Conservation (phyloP, 2,888 invertebrate genomes). For the Lasioglossum malachurum region DNA sequence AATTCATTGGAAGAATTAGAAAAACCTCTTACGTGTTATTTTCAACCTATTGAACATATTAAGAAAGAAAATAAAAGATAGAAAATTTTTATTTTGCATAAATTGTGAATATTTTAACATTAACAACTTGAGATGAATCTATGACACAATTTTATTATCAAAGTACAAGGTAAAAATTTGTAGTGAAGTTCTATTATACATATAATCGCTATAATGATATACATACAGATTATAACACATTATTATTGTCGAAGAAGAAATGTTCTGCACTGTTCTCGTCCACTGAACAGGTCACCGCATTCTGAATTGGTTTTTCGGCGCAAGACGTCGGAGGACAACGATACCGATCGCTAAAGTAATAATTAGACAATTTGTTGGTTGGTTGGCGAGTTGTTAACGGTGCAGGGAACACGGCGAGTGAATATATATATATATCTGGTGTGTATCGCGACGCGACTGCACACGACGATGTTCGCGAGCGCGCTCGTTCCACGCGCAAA, state of each 20-base stretch:
- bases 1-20: too few species aligned
- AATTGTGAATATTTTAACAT: background rate
- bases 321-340: background rate
- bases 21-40: too few species aligned
- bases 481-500: constrained; percentile 52
- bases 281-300: too few species aligned
- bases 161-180: background rate
- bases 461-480: constrained; percentile 63
- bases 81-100: too few species aligned
- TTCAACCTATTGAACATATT: too few species aligned
- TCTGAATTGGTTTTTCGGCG: background rate
- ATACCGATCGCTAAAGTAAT: background rate
- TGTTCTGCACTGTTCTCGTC: too few species aligned
- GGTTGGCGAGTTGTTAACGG: constrained; percentile 16
- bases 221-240: too few species aligned
- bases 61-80: too few species aligned
- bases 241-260: too few species aligned
- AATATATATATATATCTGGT: constrained; percentile 12
- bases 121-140: background rate
- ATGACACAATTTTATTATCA: background rate
- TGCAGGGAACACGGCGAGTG: background rate
- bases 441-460: constrained; percentile 34
- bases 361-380: constrained; percentile 28
- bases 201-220: background rate
- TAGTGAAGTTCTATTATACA: background rate